Evolutionary conservation across 2,797 vertebrate genomes (phyloP), one percentile per base, ranked within the genome.

Genomic region (Anabas testudineus): DNA sequence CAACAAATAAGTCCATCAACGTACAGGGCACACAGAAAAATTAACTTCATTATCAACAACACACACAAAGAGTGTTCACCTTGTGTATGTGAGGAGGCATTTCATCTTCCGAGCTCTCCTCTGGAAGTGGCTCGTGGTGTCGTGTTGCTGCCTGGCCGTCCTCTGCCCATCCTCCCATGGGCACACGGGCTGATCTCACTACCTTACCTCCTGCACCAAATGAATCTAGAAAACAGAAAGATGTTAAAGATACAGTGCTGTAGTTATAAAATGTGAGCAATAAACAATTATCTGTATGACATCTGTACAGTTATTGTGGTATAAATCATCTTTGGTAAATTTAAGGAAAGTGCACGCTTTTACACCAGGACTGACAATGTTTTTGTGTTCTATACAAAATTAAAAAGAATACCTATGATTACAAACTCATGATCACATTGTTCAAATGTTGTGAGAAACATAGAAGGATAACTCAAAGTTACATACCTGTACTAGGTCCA

Each of bases 131-230:
- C 62, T 95, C 96, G 2, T 96, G 97, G 70, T 96, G 96, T 67
- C 95, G 92, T 0, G 88, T 90, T 10, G 86, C 81, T 56, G 68
- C 66, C 75, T 95, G 95, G 49, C 92, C 92, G 0, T 97, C 95
- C 83, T 99, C 97, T 15, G 96, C 96, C 98, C 98, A 99, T 4
- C 97, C 97, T 63, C 97, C 98, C 86, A 99, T 95, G 6, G 97
- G 96, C 76, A 97, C 91, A 34, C 95, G 96, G 12, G 95, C 94
- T 6, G 95, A 95, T 81, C 96, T 95, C 28, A 95, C 94, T 3
- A 92, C 89, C 81, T 94, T 95, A 67, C 64, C 77, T 3, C 85
- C 87, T n/a, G 82, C 66, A 37, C 81, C 80, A 47, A 89, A 37
- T 60, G 73, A 70, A 43, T 92, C 93, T 94, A 78, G 5, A 67